Base-by-base conservation (phyloP, 2,797 vertebrate species). In the Sebastes trivittatus region DNA sequence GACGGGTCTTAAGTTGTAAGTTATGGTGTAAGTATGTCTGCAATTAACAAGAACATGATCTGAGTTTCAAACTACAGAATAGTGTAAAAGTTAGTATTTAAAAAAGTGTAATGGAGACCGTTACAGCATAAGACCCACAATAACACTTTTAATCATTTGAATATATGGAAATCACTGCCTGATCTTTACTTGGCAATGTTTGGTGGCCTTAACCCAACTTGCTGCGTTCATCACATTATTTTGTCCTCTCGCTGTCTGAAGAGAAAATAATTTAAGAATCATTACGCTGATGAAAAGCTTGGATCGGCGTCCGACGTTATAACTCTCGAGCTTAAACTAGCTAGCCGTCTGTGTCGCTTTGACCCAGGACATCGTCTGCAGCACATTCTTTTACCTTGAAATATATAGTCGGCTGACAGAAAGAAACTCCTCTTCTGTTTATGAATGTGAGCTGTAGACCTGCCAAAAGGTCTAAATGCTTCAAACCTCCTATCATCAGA, bases 341-440 rank as follows among this genome's bases (percentile, higher is more conserved):
- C 56, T 32, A 46, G 61, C 61, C 59, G 56, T 46, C 60, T 75
- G 62, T 32, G 52, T 83, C 79, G 77, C 49, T 79, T n/a, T 85
- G 79, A 88, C 83, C 77, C 76, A 54, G 32, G 4, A 30, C 42
- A 38, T 27, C 1, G 11, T 62, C 71, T 77, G 75, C 83, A 80
- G 66, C 58, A 86, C 71, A 74, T 88, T 72, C 52, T 72, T 77
- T 68, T 81, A 29, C 38, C 23, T 34, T 36, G 30, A 82, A 67
- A 83, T 72, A 81, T 62, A 60, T 5, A 75, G 16, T 11, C 22
- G 52, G 46, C 52, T 65, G 77, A 84, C 75, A 72, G 69, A 67
- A 3, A 70, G 59, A 78, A 71, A 75, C 75, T 82, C 73, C 75
- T 77, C 32, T 49, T 55, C 23, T 64, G 55, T 78, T 83, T 52